Evolutionary conservation across 2,797 vertebrate species (phyloP).

Genomic region (Cirrhinus mrigala): DNA sequence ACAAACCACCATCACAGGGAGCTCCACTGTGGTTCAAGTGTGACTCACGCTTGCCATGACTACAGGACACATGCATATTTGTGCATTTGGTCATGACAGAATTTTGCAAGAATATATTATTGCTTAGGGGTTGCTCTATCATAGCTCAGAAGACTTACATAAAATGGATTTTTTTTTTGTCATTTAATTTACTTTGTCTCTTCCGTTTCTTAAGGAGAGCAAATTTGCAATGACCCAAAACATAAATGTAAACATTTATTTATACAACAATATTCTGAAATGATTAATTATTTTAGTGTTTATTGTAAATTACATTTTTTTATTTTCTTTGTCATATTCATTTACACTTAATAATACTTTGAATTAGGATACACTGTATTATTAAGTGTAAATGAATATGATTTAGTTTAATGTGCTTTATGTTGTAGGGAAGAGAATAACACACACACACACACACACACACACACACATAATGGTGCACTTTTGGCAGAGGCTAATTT

Average conservation of each 20-base stretch:
- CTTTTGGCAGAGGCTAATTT: too few relatives aligned
- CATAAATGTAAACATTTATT: neutral
- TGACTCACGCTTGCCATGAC: constrained; percentile 43
- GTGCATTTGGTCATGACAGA: constrained; percentile 20
- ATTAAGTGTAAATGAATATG: too few relatives aligned
- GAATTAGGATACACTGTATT: too few relatives aligned
- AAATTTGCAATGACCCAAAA: neutral
- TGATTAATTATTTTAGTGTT: too few relatives aligned
- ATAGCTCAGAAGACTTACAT: neutral
- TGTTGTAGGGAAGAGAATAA: too few relatives aligned
- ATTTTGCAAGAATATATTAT: constrained; percentile 4
- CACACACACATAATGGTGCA: too few relatives aligned
- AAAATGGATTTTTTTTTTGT: neutral
- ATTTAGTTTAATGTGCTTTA: too few relatives aligned
- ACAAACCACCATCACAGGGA: neutral
- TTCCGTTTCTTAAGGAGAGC: neutral
- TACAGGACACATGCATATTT: constrained; percentile 14
- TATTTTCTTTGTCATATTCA: too few relatives aligned
- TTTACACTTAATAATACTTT: too few relatives aligned
- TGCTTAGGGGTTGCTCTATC: neutral
- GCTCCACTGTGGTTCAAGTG: constrained; percentile 19
- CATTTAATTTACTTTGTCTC: too few relatives aligned
- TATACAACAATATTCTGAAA: neutral
- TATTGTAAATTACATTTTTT: too few relatives aligned
- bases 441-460: too few relatives aligned